These are phyloP conservation scores for Flexamia atlantica DNA, from an alignment of 2,888 invertebrate species.

Conservation along the genomic window DNA sequence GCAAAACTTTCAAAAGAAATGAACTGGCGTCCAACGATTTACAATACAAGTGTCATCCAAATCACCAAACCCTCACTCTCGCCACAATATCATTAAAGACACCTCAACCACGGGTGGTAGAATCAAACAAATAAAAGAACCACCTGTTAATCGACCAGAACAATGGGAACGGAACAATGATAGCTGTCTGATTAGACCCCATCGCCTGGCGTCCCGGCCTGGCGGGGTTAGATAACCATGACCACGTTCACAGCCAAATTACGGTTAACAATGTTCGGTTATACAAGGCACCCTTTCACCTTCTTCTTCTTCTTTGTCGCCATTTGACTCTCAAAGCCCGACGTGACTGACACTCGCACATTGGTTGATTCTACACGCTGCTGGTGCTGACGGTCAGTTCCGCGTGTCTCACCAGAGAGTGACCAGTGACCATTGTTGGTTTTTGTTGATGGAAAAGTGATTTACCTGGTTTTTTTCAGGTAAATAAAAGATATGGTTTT, in stretches of 20 bases:
- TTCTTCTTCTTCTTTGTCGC: background rate
- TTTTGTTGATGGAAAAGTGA: slow-evolving; percentile 27
- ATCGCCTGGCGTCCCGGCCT: no score
- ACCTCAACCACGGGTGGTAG: background rate
- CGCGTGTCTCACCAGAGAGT: background rate
- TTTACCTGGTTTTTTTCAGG: no score
- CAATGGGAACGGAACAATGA: slow-evolving; percentile 18
- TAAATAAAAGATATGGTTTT: no score
- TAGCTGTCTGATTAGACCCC: background rate
- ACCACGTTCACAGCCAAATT: slow-evolving; percentile 33
- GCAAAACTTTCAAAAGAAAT: no score
- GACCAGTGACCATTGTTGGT: background rate
- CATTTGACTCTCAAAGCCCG: slow-evolving; percentile 1
- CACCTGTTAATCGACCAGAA: background rate
- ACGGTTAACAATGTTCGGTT: slow-evolving; percentile 12
- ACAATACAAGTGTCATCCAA: no score
- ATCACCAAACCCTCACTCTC: no score
- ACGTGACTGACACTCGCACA: slow-evolving; percentile 12
- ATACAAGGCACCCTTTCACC: slow-evolving; percentile 37
- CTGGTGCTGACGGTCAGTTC: background rate
- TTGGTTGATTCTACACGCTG: background rate
- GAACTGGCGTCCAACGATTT: no score
- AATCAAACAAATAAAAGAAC: background rate
- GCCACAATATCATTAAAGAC: background rate
- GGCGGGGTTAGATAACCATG: slow-evolving; percentile 14